Base-by-base conservation (phyloP, 2,113 vertebrate species). In the Laterallus jamaicensis region DNA sequence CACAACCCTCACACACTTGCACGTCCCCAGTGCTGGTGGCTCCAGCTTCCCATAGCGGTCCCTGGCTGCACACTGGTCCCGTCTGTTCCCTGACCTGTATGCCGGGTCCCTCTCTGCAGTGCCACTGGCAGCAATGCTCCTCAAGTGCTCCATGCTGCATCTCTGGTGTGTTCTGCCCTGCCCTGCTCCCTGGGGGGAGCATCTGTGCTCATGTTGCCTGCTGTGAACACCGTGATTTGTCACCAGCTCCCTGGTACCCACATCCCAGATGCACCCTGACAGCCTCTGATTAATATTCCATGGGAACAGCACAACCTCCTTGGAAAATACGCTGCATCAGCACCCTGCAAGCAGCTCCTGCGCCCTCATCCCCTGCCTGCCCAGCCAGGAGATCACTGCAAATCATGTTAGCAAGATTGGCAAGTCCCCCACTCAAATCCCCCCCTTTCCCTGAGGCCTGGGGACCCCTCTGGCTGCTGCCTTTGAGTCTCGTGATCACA, bases 101-200 rank as follows among this genome's bases (percentile, higher is more conserved):
- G 9, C 22, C 82, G 32, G 32, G 35, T 0, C 78, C 28, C 35
- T 28, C 35, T 55, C 20, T 1, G 2, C 10, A 32, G 37, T 59
- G 37, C 82, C 16, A 29, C 50, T 35, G 37, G 7, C 1, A 0
- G 63, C 1, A 0, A 15, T 10, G 40, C 40, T 35, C 59, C 52
- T 19, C 62, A 13, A 66, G 37, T 4, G 2, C 68, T 86, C 62
- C 58, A 1, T 5, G 62, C 35, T 60, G 35, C 22, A 12, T 15
- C 49, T 69, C 39, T 2, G 1, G 17, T 0, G 0, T 25, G 49
- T 21, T 78, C 75, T 5, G 3, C 60, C 50, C 63, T 81, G 74
- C 26, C n/a, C 31, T 26, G 40, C 40, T 58, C 50, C 32, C 6
- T 0, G 0, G 32, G 42, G 67, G 87, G 39, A 77, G 22, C 2